phyloP scores from a whole-genome alignment of 2,113 vertebrate species.

The Pterocles burchelli region DNA sequence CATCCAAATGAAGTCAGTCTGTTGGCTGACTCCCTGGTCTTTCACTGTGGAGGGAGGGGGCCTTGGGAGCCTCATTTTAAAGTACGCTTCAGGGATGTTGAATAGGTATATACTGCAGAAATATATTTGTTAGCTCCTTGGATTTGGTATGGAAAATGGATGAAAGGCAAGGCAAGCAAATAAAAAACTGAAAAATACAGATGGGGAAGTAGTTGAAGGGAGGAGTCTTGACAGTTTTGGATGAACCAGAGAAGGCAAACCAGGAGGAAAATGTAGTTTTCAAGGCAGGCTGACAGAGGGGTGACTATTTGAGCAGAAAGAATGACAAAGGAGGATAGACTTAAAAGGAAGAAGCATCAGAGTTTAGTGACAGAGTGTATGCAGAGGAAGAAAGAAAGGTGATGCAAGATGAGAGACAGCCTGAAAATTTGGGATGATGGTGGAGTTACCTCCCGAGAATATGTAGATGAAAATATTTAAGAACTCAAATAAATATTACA shows the following conservation, averaged over 20 bases:
- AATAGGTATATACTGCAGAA: neutral
- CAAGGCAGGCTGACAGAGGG: neutral
- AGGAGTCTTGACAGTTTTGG: neutral
- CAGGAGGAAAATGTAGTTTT: neutral
- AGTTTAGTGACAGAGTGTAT: neutral
- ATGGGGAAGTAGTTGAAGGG: neutral
- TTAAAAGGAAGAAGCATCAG: neutral
- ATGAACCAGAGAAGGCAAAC: neutral
- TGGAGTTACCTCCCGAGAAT: neutral
- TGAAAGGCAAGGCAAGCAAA: neutral
- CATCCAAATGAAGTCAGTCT: neutral
- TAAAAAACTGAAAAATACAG: neutral
- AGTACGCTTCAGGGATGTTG: neutral
- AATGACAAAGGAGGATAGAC: neutral
- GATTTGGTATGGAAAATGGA: neutral
- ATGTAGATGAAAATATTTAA: neutral
- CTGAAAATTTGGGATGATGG: neutral
- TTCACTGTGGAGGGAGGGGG: neutral
- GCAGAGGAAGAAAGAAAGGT: neutral
- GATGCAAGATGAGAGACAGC: neutral
- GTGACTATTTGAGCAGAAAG: neutral
- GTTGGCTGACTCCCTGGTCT: neutral
- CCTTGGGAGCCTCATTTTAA: neutral
- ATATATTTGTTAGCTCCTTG: neutral
- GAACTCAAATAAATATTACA: constrained; percentile 4